These are phyloP conservation scores for Tenualosa thibaudeaui DNA, from an alignment of 2,797 vertebrate genomes.

Conservation along the genomic window DNA sequence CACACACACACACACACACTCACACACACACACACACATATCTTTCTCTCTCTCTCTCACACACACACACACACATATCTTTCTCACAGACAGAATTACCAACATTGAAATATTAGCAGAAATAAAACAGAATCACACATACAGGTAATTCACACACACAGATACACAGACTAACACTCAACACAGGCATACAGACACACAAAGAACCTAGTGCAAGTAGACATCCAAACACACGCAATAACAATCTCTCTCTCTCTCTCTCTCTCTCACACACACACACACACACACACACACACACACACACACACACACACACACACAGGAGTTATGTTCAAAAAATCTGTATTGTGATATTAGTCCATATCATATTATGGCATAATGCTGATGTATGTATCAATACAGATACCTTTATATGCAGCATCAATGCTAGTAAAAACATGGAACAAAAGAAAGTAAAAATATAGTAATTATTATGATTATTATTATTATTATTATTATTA, in stretches of 20 bases:
- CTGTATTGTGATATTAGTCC: too few relatives aligned
- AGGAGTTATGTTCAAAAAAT: too few relatives aligned
- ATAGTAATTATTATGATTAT: too few relatives aligned
- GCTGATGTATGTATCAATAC: too few relatives aligned
- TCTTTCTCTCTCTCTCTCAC: too few relatives aligned
- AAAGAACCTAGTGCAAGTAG: background rate
- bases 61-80: conserved; percentile 12
- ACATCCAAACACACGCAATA: background rate
- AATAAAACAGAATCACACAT: background rate
- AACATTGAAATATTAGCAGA: background rate
- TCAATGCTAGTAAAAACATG: too few relatives aligned
- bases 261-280: background rate
- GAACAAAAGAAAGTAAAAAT: too few relatives aligned
- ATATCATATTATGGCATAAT: too few relatives aligned
- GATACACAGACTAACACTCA: background rate
- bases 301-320: background rate
- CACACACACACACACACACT: conserved; percentile 16
- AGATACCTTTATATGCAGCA: too few relatives aligned
- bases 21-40: background rate
- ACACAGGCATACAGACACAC: background rate
- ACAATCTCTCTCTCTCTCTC: background rate
- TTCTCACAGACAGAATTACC: background rate
- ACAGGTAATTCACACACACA: background rate
- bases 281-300: background rate
- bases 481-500: too few relatives aligned